Conservation (phyloP, 2,888 invertebrate species). For the Anodontia alba region DNA sequence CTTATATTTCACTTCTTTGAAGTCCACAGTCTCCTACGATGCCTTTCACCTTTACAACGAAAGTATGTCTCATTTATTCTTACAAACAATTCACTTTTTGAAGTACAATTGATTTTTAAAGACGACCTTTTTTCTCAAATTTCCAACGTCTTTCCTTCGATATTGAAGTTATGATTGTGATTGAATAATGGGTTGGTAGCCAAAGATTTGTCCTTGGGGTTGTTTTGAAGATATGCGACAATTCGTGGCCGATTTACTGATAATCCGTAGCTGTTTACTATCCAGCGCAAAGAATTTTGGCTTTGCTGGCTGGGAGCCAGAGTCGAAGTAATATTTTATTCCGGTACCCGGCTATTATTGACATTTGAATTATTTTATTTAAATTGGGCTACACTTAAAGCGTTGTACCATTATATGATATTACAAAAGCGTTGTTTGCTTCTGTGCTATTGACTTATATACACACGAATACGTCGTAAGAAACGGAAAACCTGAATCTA, state of each 20-base stretch:
- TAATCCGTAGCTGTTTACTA: constrained; percentile 1
- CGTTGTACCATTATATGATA: not conserved
- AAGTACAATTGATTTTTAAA: constrained; percentile 1
- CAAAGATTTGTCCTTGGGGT: constrained; percentile 42
- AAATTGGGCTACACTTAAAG: not conserved
- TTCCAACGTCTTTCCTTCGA: not conserved
- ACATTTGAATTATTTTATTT: not conserved
- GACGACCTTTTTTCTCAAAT: not conserved
- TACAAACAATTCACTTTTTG: not conserved
- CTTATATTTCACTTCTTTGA: not conserved
- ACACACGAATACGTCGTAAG: not conserved
- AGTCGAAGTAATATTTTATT: not conserved
- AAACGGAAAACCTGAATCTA: no score
- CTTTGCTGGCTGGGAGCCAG: constrained; percentile 3
- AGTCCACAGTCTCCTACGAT: not conserved
- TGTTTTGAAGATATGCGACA: constrained; percentile 30
- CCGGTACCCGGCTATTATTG: not conserved
- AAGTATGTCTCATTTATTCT: not conserved
- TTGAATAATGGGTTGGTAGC: not conserved
- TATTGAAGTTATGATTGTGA: not conserved
- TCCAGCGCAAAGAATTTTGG: constrained; percentile 6
- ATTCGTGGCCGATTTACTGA: constrained; percentile 1
- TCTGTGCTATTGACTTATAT: not conserved
- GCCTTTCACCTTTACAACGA: not conserved
- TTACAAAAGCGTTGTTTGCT: not conserved